Evolutionary conservation across 2,888 invertebrate species (phyloP).

Genomic region (Leuctra nigra): DNA sequence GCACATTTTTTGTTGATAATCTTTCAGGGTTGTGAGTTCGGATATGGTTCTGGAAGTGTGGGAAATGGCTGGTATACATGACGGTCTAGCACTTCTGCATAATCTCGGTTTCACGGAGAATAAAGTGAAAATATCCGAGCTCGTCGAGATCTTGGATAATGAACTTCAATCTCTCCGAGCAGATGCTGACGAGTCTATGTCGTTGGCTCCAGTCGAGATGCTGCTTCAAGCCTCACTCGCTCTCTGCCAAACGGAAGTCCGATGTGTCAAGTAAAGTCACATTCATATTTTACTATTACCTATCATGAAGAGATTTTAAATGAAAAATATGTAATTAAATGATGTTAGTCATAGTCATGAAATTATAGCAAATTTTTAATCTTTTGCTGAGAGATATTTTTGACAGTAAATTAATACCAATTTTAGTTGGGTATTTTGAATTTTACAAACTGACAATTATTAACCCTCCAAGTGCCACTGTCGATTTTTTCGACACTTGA

Average conservation of each 20-base stretch:
- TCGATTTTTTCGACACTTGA: too few relatives aligned
- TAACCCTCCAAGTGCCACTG: too few relatives aligned
- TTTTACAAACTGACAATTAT: too few relatives aligned
- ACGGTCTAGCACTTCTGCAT: slow-evolving; percentile 50
- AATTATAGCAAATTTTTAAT: too few relatives aligned
- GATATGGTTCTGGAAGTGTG: slow-evolving; percentile 62
- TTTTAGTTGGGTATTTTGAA: too few relatives aligned
- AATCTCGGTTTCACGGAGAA: slow-evolving; percentile 59
- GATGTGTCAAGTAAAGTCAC: slow-evolving; percentile 47
- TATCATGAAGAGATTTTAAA: too few relatives aligned
- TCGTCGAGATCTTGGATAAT: slow-evolving; percentile 62
- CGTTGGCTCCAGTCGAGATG: slow-evolving; percentile 37
- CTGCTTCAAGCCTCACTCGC: slow-evolving; percentile 58
- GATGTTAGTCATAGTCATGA: too few relatives aligned
- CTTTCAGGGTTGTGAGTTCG: neutral
- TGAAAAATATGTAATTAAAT: too few relatives aligned
- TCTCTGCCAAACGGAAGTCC: slow-evolving; percentile 60
- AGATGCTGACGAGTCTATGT: slow-evolving; percentile 38
- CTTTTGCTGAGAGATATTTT: too few relatives aligned
- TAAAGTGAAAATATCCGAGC: slow-evolving; percentile 52
- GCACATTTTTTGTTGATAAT: neutral
- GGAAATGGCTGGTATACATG: slow-evolving; percentile 61
- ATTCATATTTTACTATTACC: too few relatives aligned
- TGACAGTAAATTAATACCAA: too few relatives aligned
- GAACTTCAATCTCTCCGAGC: slow-evolving; percentile 48